Evolutionary conservation across 2,113 vertebrate species (phyloP).

Genomic region (Phalacrocorax pelagicus): DNA sequence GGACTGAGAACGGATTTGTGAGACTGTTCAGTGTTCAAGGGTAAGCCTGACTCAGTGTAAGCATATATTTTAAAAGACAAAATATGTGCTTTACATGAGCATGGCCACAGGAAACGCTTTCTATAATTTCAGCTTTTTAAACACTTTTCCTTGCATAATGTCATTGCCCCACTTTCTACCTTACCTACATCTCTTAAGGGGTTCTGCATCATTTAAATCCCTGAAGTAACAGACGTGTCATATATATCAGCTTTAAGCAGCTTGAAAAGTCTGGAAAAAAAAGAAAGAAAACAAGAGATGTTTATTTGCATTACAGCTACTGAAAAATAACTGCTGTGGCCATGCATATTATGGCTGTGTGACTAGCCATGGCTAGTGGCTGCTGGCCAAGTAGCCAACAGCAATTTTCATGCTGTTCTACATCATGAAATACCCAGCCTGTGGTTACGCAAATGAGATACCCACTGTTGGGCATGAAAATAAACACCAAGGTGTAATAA

Average conservation of each 20-base stretch:
- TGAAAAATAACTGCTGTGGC: not conserved
- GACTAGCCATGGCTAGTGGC: not conserved
- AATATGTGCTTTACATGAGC: not conserved
- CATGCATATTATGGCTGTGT: not conserved
- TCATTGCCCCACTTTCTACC: not conserved
- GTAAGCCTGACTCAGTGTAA: not conserved
- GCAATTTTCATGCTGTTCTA: not conserved
- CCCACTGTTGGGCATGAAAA: not conserved
- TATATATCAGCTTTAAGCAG: not conserved
- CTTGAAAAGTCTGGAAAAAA: not conserved
- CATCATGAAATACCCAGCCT: not conserved
- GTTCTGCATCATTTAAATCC: not conserved
- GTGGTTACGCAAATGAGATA: not conserved
- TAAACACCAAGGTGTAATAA: not conserved
- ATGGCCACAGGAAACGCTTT: not conserved
- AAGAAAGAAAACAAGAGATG: not conserved
- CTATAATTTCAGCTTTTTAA: not conserved
- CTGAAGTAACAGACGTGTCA: not conserved
- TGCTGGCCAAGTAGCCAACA: not conserved
- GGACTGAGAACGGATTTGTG: not conserved
- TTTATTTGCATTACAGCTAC: slow-evolving; percentile 4
- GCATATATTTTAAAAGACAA: not conserved
- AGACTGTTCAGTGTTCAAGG: not conserved
- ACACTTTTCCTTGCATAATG: not conserved
- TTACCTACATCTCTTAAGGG: not conserved